These are phyloP conservation scores for Thymallus thymallus DNA, from an alignment of 2,113 vertebrate species.

Conservation along the genomic window DNA sequence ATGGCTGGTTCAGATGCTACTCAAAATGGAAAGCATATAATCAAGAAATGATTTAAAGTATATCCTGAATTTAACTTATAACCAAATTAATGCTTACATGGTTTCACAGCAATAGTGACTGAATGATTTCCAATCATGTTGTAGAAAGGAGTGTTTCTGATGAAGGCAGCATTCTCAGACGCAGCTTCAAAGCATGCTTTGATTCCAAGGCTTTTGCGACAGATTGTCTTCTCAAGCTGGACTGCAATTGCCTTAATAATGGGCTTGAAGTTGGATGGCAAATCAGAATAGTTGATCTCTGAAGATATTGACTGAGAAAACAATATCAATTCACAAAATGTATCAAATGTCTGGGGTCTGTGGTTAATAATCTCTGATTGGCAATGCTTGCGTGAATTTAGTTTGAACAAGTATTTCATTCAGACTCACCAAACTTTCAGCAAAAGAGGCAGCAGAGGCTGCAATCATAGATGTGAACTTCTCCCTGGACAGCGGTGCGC, in stretches of 20 bases:
- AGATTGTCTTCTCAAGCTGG: slow-evolving; percentile 56
- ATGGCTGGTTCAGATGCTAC: slow-evolving; percentile 64
- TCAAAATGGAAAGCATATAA: slow-evolving; percentile 8
- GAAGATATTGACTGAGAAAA: slow-evolving; percentile 57
- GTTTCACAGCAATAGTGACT: slow-evolving; percentile 51
- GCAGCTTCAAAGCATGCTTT: slow-evolving; percentile 67
- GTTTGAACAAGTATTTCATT: not conserved
- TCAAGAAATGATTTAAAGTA: not conserved
- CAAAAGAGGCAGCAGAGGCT: slow-evolving; percentile 28
- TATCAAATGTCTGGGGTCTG: not conserved
- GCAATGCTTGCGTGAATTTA: not conserved
- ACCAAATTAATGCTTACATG: slow-evolving; percentile 65
- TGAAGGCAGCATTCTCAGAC: slow-evolving; percentile 64
- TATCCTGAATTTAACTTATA: not conserved
- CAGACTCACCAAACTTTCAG: slow-evolving; percentile 37
- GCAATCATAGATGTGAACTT: slow-evolving; percentile 47
- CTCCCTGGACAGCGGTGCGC: slow-evolving; percentile 39
- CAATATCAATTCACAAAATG: slow-evolving; percentile 10
- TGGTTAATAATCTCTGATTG: not conserved
- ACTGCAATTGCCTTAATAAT: not conserved
- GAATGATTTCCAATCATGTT: slow-evolving; percentile 69
- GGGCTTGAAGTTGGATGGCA: slow-evolving; percentile 8
- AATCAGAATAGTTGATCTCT: slow-evolving; percentile 53
- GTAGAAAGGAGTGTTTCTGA: slow-evolving; percentile 59
- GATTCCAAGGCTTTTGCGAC: slow-evolving; percentile 59